Evolutionary conservation across 2,113 vertebrate species (phyloP).

Genomic region (Gavia stellata): DNA sequence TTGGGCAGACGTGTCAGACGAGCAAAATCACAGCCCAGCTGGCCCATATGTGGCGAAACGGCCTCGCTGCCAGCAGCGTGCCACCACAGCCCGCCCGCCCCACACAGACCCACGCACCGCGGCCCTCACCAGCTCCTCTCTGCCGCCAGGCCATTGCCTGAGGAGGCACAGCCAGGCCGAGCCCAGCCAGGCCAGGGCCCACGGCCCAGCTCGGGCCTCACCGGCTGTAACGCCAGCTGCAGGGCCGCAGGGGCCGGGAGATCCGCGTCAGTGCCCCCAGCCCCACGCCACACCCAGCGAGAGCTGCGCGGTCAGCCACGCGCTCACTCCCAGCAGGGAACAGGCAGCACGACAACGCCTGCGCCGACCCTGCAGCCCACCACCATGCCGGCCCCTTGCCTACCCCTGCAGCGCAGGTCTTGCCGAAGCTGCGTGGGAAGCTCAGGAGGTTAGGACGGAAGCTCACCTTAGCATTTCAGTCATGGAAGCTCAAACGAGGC

Average conservation of each 20-base stretch:
- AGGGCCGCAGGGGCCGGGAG: rapidly evolving
- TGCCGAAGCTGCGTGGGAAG: neutral
- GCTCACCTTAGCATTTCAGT: neutral
- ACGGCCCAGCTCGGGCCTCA: neutral
- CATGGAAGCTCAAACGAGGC: neutral
- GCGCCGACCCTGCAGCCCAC: neutral
- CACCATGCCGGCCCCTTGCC: neutral
- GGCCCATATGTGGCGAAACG: rapidly evolving
- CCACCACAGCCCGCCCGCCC: neutral
- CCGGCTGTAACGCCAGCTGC: neutral
- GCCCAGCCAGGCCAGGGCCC: neutral
- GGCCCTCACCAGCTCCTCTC: neutral
- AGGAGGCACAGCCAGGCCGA: rapidly evolving
- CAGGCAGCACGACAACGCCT: rapidly evolving
- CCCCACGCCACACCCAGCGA: rapidly evolving
- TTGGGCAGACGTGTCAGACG: neutral
- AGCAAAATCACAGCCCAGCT: rapidly evolving
- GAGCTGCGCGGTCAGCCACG: neutral
- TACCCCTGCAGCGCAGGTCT: neutral
- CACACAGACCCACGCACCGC: neutral
- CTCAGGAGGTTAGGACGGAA: neutral
- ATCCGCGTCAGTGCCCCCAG: neutral
- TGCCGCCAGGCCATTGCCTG: neutral
- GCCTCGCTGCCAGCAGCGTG: neutral
- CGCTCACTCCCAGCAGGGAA: no score